A percentile compares a stretch with the other conserved stretches of the same genome.
These are phyloP conservation scores for Platypus cylindrus DNA, from an alignment of 2,888 invertebrate genomes.

Conservation along the genomic window DNA sequence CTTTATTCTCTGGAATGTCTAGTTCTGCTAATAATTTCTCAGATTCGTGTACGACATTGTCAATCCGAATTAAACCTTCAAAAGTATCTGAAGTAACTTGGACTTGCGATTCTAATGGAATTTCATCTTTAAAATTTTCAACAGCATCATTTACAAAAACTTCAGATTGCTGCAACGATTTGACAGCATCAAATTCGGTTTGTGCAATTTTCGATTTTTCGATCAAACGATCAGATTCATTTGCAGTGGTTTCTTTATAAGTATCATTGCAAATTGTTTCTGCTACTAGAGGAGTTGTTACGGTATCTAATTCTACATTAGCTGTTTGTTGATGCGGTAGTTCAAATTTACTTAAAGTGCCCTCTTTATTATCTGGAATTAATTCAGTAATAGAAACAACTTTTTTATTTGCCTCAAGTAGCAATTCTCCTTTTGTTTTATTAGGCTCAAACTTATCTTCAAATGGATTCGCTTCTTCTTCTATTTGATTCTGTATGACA, in stretches of 20 bases:
- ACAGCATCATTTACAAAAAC: conserved; percentile 23
- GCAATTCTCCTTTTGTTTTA: conserved; percentile 35
- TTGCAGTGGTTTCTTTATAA: conserved; percentile 9
- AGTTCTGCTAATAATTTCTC: conserved; percentile 31
- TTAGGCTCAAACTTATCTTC: conserved; percentile 37
- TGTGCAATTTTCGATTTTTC: conserved; percentile 25
- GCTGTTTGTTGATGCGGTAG: conserved; percentile 29
- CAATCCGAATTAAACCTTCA: conserved; percentile 33
- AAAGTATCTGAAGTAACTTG: conserved; percentile 32
- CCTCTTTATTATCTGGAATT: conserved; percentile 29
- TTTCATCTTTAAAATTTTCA: conserved; percentile 21
- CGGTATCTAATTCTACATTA: conserved; percentile 27
- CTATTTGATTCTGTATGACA: conserved; percentile 35
- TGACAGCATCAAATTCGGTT: conserved; percentile 29
- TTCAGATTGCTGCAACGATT: conserved; percentile 30
- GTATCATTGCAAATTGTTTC: conserved; percentile 19
- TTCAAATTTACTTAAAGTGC: conserved; percentile 20
- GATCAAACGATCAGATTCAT: conserved; percentile 12
- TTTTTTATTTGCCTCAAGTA: conserved; percentile 38
- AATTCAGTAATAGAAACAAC: conserved; percentile 34
- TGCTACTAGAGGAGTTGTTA: conserved; percentile 34
- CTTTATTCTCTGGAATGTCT: conserved; percentile 26
- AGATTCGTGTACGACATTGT: conserved; percentile 36
- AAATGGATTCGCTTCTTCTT: conserved; percentile 41
- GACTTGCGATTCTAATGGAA: conserved; percentile 23